Evolutionary conservation across 2,113 vertebrate species (phyloP).

Genomic region (Lathamus discolor): DNA sequence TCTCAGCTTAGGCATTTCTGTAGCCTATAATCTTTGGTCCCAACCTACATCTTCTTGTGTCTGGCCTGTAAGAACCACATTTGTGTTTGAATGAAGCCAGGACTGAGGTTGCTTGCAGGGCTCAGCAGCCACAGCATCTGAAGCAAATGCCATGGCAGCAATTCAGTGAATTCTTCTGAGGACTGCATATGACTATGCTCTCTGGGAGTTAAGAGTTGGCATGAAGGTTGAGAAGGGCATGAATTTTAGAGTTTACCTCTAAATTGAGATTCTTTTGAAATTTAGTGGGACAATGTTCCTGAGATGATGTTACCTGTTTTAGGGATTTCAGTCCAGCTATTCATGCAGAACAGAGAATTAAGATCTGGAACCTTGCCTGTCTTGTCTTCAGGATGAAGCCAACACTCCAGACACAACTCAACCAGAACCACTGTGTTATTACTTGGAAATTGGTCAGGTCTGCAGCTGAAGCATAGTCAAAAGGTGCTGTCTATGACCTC

Average conservation of each 20-base stretch:
- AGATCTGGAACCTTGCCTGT: neutral
- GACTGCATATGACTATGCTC: neutral
- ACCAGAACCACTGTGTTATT: neutral
- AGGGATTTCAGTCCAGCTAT: neutral
- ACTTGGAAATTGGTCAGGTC: neutral
- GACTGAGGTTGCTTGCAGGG: neutral
- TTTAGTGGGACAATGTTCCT: neutral
- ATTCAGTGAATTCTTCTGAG: neutral
- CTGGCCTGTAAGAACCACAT: neutral
- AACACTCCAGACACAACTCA: neutral
- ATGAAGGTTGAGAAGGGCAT: accelerated
- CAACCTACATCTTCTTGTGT: neutral
- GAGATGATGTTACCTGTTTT: neutral
- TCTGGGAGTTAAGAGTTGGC: neutral
- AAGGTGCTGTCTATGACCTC: neutral
- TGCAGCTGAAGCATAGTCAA: neutral
- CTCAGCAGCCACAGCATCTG: neutral
- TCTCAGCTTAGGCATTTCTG: neutral
- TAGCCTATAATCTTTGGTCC: neutral
- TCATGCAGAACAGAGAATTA: neutral
- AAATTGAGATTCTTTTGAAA: neutral
- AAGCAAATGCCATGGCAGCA: neutral
- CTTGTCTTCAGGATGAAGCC: neutral
- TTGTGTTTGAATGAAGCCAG: neutral
- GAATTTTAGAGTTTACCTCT: neutral